These are phyloP conservation scores for Luehdorfia chinensis DNA, from an alignment of 1,140 invertebrate species.

Conservation along the genomic window DNA sequence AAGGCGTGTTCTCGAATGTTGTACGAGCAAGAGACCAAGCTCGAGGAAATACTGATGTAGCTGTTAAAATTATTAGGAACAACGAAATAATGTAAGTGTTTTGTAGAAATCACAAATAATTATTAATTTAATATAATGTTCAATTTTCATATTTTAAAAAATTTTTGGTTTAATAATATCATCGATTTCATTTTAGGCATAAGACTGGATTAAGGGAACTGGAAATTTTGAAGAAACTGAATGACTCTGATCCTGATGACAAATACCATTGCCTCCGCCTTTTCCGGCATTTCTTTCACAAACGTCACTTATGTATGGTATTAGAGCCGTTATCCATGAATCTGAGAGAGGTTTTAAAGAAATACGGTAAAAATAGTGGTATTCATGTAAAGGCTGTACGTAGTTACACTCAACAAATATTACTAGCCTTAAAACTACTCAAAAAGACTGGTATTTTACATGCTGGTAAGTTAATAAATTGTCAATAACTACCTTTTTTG, in stretches of 20 bases:
- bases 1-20: slow-evolving; percentile 99
- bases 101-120: not conserved
- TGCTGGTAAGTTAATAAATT: slow-evolving; percentile 80
- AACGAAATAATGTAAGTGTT: slow-evolving; percentile 98
- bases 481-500: no score
- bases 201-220: slow-evolving; percentile 98
- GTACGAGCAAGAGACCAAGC: slow-evolving; percentile 94
- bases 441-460: slow-evolving; percentile 98
- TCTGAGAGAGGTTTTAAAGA: slow-evolving; percentile 93
- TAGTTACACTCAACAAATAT: slow-evolving; percentile 95
- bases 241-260: slow-evolving; percentile 98
- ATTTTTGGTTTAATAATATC: slow-evolving; percentile 2
- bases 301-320: slow-evolving; percentile 98
- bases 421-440: slow-evolving; percentile 96
- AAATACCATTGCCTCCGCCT: slow-evolving; percentile 97
- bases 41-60: slow-evolving; percentile 92
- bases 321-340: slow-evolving; percentile 98
- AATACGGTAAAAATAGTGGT: slow-evolving; percentile 89
- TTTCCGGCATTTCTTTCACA: slow-evolving; percentile 96
- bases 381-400: slow-evolving; percentile 98
- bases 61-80: slow-evolving; percentile 99
- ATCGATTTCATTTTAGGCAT: slow-evolving; percentile 83
- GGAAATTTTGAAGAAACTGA: slow-evolving; percentile 95
- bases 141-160: slow-evolving; percentile 3
- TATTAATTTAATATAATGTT: not conserved